Conservation (phyloP, 2,888 invertebrate genomes). For the Apodemia duryi region DNA sequence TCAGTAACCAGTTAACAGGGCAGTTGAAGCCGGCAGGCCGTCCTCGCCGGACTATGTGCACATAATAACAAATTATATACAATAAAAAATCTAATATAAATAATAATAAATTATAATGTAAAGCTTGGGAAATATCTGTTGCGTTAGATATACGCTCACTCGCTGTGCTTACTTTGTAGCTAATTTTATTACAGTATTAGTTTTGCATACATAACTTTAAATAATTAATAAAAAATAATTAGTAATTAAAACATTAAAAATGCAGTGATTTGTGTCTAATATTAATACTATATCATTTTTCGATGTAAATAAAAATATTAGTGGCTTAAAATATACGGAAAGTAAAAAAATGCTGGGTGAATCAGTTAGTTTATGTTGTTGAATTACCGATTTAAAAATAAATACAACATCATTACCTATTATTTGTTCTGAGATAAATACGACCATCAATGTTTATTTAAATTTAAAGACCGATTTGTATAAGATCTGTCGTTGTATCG, state of each 20-base stretch:
- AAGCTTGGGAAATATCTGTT: too few relatives aligned
- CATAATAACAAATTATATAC: neutral
- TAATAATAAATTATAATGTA: too few relatives aligned
- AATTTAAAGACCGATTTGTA: neutral
- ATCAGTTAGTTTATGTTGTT: neutral
- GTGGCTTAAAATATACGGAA: neutral
- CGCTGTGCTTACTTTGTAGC: too few relatives aligned
- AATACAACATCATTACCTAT: neutral
- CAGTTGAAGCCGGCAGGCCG: constrained; percentile 48
- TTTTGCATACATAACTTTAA: too few relatives aligned
- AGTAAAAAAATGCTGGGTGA: neutral
- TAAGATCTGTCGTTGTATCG: neutral
- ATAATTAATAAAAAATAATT: too few relatives aligned
- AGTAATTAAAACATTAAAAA: too few relatives aligned
- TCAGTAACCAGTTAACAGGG: constrained; percentile 36
- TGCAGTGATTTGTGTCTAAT: too few relatives aligned
- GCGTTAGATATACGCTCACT: too few relatives aligned
- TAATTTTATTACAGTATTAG: too few relatives aligned
- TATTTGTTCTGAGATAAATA: neutral
- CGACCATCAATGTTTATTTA: neutral
- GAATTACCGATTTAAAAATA: neutral
- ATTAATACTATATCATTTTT: too few relatives aligned
- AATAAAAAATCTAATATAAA: too few relatives aligned
- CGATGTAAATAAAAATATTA: too few relatives aligned
- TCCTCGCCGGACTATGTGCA: constrained; percentile 44